phyloP scores from a whole-genome alignment of 2,888 invertebrate genomes.

The Diogma glabrata region DNA sequence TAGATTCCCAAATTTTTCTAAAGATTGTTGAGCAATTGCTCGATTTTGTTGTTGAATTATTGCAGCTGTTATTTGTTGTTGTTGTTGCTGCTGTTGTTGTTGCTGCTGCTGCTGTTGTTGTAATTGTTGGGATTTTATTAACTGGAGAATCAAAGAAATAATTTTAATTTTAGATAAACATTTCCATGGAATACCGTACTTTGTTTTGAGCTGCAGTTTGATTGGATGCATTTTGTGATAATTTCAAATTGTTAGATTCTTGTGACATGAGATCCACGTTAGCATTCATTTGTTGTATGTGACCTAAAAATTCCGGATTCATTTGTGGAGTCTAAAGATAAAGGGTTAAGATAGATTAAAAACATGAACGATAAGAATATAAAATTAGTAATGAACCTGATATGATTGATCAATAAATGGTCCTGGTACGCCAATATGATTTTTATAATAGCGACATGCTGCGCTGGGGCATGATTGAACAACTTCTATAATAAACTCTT shows the following conservation, averaged over 20 bases:
- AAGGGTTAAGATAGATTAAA: no score
- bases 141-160: no score
- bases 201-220: not conserved
- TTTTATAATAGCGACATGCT: conserved; percentile 77
- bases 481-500: conserved; percentile 78
- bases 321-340: conserved; percentile 25
- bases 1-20: conserved; percentile 49
- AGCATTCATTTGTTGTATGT: conserved; percentile 3
- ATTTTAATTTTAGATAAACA: no score
- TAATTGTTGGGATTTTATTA: conserved; percentile 27
- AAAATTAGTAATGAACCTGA: conserved; percentile 20
- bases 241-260: not conserved
- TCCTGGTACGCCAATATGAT: conserved; percentile 51
- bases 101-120: conserved; percentile 29
- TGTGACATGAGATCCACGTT: not conserved
- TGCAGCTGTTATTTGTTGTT: conserved; percentile 49
- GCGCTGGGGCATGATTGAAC: conserved; percentile 82
- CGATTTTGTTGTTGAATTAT: conserved; percentile 54
- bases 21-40: conserved; percentile 44
- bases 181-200: no score
- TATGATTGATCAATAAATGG: conserved; percentile 36
- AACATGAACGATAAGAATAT: not conserved
- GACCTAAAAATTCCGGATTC: conserved; percentile 16
- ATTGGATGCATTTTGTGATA: not conserved
- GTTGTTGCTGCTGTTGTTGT: conserved; percentile 41